Percentiles rank a stretch among this genome's conserved stretches.
Evolutionary conservation across 2,888 invertebrate species (phyloP).

Genomic region (Hartigia nigra): DNA sequence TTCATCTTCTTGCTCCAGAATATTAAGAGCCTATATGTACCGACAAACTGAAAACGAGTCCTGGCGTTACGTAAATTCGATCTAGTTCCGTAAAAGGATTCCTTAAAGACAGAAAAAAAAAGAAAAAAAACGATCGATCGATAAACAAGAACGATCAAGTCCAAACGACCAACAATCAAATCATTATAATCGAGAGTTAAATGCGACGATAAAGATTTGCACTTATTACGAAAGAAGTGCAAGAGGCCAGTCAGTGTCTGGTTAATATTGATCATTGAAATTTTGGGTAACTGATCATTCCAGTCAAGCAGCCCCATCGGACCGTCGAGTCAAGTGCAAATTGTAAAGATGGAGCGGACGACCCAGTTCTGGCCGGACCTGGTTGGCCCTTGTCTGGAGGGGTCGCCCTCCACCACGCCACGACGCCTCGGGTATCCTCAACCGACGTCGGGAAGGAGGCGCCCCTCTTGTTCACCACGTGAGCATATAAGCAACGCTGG

Average conservation of each 20-base stretch:
- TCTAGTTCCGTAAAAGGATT: background rate
- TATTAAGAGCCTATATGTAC: background rate
- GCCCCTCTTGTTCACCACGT: constrained; percentile 39
- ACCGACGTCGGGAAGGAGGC: constrained; percentile 37
- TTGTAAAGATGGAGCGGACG: constrained; percentile 14
- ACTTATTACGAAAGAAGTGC: background rate
- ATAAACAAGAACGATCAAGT: background rate
- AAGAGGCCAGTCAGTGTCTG: background rate
- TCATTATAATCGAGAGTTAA: background rate
- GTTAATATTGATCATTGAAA: background rate
- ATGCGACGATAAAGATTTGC: background rate
- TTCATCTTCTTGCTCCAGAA: background rate
- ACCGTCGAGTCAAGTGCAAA: background rate
- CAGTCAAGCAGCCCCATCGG: background rate
- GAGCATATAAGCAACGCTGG: constrained; percentile 52
- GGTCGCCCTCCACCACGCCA: constrained; percentile 26
- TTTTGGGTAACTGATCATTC: background rate
- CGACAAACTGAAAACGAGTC: background rate
- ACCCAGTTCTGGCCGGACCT: constrained; percentile 26
- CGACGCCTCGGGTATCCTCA: constrained; percentile 23
- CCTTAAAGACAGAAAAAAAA: background rate
- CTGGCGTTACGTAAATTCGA: background rate
- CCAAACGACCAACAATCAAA: background rate
- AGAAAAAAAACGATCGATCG: background rate
- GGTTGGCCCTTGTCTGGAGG: constrained; percentile 39